These are phyloP conservation scores for Synaphobranchus kaupii DNA, from an alignment of 2,797 vertebrate genomes.

Conservation along the genomic window DNA sequence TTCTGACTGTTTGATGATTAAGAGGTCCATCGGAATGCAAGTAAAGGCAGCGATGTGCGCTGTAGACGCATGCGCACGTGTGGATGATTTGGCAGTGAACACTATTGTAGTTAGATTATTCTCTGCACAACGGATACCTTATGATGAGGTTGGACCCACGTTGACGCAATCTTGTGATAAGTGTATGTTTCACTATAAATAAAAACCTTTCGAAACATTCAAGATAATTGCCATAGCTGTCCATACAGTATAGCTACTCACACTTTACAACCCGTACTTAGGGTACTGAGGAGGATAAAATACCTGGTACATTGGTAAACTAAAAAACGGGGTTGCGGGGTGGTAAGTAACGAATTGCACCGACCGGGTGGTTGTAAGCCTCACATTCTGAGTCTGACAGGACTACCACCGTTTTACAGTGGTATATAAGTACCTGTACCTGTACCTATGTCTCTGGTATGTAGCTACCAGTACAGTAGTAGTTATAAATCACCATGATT, in stretches of 20 bases:
- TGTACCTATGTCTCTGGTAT: no score
- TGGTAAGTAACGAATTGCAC: not conserved
- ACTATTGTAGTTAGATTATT: no score
- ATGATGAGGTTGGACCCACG: not conserved
- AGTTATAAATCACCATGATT: no score
- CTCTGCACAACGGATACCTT: not conserved
- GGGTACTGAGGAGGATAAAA: not conserved
- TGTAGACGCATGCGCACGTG: constrained; percentile 12
- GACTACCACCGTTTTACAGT: no score
- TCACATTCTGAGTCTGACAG: no score
- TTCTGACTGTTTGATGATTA: not conserved
- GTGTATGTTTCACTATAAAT: not conserved
- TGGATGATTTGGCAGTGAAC: constrained; percentile 1
- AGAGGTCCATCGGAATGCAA: not conserved
- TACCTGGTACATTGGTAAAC: not conserved
- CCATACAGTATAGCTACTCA: not conserved
- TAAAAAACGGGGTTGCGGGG: not conserved
- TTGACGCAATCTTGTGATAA: not conserved
- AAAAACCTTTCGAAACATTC: not conserved
- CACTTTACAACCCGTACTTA: not conserved
- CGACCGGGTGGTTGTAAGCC: not conserved
- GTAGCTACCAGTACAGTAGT: no score
- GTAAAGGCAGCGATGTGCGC: not conserved
- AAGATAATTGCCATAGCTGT: not conserved
- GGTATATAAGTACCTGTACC: no score